Percentiles rank a stretch among this genome's conserved stretches.
These are phyloP conservation scores for Cladopsammia gracilis DNA, from an alignment of 64 coral and sea anemone genomes.

Conservation along the genomic window DNA sequence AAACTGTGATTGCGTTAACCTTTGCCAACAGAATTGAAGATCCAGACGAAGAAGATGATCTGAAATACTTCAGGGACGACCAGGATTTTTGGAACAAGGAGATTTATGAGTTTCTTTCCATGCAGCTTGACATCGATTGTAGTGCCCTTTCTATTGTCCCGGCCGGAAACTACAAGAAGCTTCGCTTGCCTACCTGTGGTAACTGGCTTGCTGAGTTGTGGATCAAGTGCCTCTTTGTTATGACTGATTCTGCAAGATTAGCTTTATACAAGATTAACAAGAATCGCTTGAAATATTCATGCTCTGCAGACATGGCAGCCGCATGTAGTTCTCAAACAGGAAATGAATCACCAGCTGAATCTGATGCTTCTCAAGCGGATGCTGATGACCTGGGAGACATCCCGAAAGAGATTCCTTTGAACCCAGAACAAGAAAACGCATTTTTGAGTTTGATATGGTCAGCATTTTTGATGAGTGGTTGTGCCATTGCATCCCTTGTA, in stretches of 20 bases:
- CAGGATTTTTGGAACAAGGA: neutral
- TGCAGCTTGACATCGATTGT: neutral
- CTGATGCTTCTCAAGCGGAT: too few species aligned
- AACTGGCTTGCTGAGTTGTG: conserved; percentile 24
- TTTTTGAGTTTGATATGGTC: neutral
- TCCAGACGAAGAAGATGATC: conserved; percentile 18
- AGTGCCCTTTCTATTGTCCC: neutral
- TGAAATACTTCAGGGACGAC: neutral
- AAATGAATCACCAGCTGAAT: neutral
- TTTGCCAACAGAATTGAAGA: conserved; percentile 57
- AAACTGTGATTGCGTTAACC: conserved; percentile 27
- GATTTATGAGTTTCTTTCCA: too few species aligned
- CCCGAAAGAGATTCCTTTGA: too few species aligned
- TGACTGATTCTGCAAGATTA: neutral
- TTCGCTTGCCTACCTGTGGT: neutral
- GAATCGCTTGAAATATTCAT: neutral
- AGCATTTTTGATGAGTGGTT: neutral
- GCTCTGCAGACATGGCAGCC: neutral
- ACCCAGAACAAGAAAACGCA: neutral
- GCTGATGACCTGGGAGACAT: too few species aligned
- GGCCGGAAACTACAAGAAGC: neutral
- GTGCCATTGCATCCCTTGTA: neutral
- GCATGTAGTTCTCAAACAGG: too few species aligned
- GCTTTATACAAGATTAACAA: neutral
- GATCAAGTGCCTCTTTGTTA: neutral